Percentiles rank a stretch among this genome's conserved stretches.
phyloP scores from a whole-genome alignment of 2,888 invertebrate species.

The Antheraea assamensis region DNA sequence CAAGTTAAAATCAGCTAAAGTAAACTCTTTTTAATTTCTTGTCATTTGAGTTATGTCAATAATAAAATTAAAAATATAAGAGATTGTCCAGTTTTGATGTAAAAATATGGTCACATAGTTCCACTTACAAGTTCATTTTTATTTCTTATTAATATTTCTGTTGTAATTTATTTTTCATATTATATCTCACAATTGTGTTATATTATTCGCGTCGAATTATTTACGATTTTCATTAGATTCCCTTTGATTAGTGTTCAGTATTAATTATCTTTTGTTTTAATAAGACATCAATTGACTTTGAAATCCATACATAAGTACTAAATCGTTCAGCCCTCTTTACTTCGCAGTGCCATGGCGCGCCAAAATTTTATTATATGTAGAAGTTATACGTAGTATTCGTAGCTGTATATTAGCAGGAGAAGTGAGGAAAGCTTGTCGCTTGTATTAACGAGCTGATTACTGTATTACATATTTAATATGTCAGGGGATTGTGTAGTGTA shows the following conservation, averaged over 20 bases:
- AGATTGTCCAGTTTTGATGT: too few relatives aligned
- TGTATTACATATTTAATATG: slow-evolving; percentile 4
- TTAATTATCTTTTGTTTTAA: background rate
- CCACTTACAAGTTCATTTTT: too few relatives aligned
- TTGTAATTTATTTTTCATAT: too few relatives aligned
- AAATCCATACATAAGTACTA: background rate
- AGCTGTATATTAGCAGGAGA: background rate
- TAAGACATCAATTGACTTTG: background rate
- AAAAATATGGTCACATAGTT: too few relatives aligned
- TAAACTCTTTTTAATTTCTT: too few relatives aligned
- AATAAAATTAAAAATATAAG: too few relatives aligned
- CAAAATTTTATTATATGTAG: slow-evolving; percentile 24
- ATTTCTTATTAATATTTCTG: too few relatives aligned
- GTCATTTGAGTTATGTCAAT: too few relatives aligned
- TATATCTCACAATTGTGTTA: too few relatives aligned
- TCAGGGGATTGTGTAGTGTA: background rate
- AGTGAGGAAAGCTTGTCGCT: background rate
- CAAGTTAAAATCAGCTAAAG: too few relatives aligned
- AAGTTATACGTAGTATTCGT: background rate
- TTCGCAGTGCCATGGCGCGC: slow-evolving; percentile 32
- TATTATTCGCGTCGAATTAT: too few relatives aligned
- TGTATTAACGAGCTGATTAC: background rate
- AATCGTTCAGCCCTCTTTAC: slow-evolving; percentile 1
- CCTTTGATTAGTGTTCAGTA: background rate
- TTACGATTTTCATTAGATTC: background rate